Evolutionary conservation across 2,113 vertebrate species (phyloP).

Genomic region (Psettodes erumei): DNA sequence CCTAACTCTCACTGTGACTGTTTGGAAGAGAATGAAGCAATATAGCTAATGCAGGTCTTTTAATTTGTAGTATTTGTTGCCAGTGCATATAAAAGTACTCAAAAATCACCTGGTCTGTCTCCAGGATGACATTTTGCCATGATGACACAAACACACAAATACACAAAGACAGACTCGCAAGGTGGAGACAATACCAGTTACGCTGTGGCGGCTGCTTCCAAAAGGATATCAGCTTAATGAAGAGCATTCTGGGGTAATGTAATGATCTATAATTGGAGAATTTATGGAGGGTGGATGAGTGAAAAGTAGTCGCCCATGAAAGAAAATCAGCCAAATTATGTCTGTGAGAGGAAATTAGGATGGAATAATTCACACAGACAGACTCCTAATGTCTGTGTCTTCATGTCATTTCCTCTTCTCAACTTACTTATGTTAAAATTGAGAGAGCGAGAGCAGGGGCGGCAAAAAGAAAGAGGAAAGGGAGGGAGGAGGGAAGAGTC

Average conservation of each 20-base stretch:
- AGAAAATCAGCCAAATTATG: slow-evolving; percentile 59
- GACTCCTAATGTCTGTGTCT: slow-evolving; percentile 39
- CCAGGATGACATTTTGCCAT: neutral
- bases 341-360: slow-evolving; percentile 50
- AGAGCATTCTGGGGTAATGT: slow-evolving; percentile 59
- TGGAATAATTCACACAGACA: slow-evolving; percentile 48
- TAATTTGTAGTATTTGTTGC: slow-evolving; percentile 42
- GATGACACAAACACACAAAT: too few relatives aligned
- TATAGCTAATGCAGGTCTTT: slow-evolving; percentile 36
- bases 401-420: slow-evolving; percentile 44
- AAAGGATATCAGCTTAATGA: slow-evolving; percentile 68
- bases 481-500: slow-evolving; percentile 9
- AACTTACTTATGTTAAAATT: slow-evolving; percentile 69
- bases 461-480: neutral
- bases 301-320: slow-evolving; percentile 58
- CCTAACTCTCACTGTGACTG: slow-evolving; percentile 13
- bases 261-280: slow-evolving; percentile 72
- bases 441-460: slow-evolving; percentile 31
- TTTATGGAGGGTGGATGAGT: slow-evolving; percentile 65
- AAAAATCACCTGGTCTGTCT: too few relatives aligned
- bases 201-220: slow-evolving; percentile 5
- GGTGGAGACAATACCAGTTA: neutral
- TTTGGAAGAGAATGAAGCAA: slow-evolving; percentile 25
- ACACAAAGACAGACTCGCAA: neutral
- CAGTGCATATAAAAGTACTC: neutral